phyloP scores from a whole-genome alignment of 1,140 invertebrate genomes.

The Aphidius ervi region DNA sequence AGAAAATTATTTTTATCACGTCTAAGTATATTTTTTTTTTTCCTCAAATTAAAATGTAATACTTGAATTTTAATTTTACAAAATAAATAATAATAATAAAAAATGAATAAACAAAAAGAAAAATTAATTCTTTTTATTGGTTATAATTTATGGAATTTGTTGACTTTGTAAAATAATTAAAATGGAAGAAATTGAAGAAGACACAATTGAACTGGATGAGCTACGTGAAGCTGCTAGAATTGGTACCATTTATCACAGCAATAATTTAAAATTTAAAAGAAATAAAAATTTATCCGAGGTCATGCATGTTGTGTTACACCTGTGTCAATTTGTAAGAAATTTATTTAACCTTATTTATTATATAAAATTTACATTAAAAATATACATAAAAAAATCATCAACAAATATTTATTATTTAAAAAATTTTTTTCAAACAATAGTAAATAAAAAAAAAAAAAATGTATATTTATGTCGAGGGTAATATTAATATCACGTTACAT shows the following conservation, averaged over 20 bases:
- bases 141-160: too few relatives aligned
- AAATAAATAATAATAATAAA: too few relatives aligned
- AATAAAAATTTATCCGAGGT: slow-evolving; percentile 6
- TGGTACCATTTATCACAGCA: slow-evolving; percentile 4
- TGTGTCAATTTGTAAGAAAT: slow-evolving; percentile 17
- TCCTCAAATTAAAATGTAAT: too few relatives aligned
- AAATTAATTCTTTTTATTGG: too few relatives aligned
- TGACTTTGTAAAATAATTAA: too few relatives aligned
- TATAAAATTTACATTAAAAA: neutral
- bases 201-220: slow-evolving; percentile 6
- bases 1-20: too few relatives aligned
- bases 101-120: too few relatives aligned
- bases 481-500: slow-evolving; percentile 15
- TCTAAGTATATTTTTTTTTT: too few relatives aligned
- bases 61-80: too few relatives aligned
- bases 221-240: neutral
- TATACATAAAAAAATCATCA: neutral
- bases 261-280: slow-evolving; percentile 4
- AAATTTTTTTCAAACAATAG: neutral
- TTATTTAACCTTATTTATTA: slow-evolving; percentile 16
- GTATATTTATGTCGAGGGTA: slow-evolving; percentile 4
- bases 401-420: too few relatives aligned
- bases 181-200: neutral
- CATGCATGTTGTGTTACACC: slow-evolving; percentile 10
- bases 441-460: neutral